These are phyloP conservation scores for Spilarctia lutea DNA, from an alignment of 2,888 invertebrate genomes.

Conservation along the genomic window DNA sequence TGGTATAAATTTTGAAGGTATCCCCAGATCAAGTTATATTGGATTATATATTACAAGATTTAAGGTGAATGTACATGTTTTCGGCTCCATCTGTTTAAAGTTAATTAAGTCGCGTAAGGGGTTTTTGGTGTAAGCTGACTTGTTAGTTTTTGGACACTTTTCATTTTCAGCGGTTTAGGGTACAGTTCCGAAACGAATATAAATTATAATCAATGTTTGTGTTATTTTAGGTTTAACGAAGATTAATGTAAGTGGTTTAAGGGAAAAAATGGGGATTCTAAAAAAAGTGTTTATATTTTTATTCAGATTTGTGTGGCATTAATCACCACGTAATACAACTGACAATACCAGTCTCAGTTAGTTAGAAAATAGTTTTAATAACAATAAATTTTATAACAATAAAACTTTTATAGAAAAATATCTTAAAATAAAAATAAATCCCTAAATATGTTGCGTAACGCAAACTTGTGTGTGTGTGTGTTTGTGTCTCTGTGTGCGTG, in stretches of 20 bases:
- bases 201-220: slow-evolving; percentile 8
- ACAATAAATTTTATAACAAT: background rate
- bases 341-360: background rate
- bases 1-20: slow-evolving; percentile 4
- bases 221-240: slow-evolving; percentile 4
- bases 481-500: too few species aligned
- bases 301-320: background rate
- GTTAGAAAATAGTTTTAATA: background rate
- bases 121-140: slow-evolving; percentile 49
- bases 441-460: too few species aligned
- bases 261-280: background rate
- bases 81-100: slow-evolving; percentile 48
- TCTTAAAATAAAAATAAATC: too few species aligned
- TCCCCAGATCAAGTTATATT: slow-evolving; percentile 22
- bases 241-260: background rate
- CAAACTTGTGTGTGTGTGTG: too few species aligned
- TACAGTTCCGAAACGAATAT: slow-evolving; percentile 1
- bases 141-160: slow-evolving; percentile 46
- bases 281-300: background rate
- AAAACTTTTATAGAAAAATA: background rate
- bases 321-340: background rate
- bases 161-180: slow-evolving; percentile 17
- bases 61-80: slow-evolving; percentile 47
- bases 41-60: slow-evolving; percentile 43
- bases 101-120: slow-evolving; percentile 53